Conservation (phyloP, 2,113 vertebrate species). For the Strix aluco region DNA sequence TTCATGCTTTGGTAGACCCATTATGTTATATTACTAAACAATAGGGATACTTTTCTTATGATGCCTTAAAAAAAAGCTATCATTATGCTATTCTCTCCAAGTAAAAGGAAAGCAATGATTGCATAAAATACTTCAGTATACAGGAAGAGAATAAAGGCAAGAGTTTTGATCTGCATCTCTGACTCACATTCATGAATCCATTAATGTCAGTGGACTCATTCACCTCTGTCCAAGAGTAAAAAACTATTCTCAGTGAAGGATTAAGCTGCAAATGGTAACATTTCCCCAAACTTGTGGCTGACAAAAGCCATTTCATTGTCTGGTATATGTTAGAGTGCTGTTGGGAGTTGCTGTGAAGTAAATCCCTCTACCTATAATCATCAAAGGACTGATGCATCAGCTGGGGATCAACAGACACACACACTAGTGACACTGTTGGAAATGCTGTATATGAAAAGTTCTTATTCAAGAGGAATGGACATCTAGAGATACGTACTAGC, state of each 20-base stretch:
- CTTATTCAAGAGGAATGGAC: neutral
- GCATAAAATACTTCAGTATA: neutral
- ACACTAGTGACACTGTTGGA: neutral
- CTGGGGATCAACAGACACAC: neutral
- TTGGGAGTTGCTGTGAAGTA: neutral
- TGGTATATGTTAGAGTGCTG: neutral
- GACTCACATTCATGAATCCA: conserved; percentile 16
- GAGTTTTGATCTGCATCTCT: conserved; percentile 32
- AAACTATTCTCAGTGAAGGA: neutral
- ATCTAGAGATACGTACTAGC: neutral
- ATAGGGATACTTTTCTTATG: neutral
- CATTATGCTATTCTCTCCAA: neutral
- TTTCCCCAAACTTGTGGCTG: neutral
- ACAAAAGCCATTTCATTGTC: conserved; percentile 29
- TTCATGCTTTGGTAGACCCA: neutral
- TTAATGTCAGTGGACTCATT: conserved; percentile 29
- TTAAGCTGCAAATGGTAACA: conserved; percentile 10
- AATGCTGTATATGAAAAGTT: neutral
- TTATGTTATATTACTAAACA: neutral
- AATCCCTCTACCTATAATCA: neutral
- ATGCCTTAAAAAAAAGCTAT: neutral
- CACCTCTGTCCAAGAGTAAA: conserved; percentile 9
- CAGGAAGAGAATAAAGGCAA: neutral
- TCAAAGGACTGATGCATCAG: neutral
- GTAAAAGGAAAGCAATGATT: conserved; percentile 11